These are phyloP conservation scores for Agrenia bidenticulata DNA, from an alignment of 2,888 invertebrate genomes.

Conservation along the genomic window DNA sequence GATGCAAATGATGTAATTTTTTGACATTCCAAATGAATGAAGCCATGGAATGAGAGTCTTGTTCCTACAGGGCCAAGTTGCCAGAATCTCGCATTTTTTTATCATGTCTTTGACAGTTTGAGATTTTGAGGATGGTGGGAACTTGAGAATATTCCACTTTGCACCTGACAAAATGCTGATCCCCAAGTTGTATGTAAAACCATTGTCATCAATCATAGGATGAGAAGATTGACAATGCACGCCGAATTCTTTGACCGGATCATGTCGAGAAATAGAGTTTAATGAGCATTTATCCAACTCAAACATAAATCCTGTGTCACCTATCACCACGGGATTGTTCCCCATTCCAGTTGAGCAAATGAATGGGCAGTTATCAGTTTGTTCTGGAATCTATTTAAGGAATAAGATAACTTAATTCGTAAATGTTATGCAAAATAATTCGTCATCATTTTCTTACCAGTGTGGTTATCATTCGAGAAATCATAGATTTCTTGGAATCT, in stretches of 20 bases:
- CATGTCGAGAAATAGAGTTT: constrained; percentile 6
- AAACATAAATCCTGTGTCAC: constrained; percentile 16
- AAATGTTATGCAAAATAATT: not conserved
- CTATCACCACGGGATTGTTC: constrained; percentile 1
- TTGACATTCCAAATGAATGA: constrained; percentile 19
- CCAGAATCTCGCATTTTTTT: not conserved
- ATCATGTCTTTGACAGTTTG: not conserved
- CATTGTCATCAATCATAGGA: constrained; percentile 4
- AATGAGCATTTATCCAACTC: constrained; percentile 8
- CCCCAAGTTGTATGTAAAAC: constrained; percentile 9
- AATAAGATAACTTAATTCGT: not conserved
- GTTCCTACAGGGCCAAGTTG: not conserved
- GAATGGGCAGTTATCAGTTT: constrained; percentile 14
- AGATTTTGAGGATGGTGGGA: not conserved
- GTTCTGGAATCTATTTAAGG: constrained; percentile 7
- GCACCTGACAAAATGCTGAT: constrained; percentile 8
- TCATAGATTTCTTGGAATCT: constrained; percentile 60
- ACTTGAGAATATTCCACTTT: constrained; percentile 11
- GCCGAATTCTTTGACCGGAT: constrained; percentile 15
- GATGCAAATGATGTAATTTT: constrained; percentile 3
- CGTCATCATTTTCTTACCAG: constrained; percentile 47
- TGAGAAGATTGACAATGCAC: constrained; percentile 14
- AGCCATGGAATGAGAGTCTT: constrained; percentile 7
- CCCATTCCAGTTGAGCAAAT: constrained; percentile 10
- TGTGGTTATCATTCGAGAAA: constrained; percentile 55